Conservation (phyloP, 2,797 vertebrate species). For the Epinephelus coioides region DNA sequence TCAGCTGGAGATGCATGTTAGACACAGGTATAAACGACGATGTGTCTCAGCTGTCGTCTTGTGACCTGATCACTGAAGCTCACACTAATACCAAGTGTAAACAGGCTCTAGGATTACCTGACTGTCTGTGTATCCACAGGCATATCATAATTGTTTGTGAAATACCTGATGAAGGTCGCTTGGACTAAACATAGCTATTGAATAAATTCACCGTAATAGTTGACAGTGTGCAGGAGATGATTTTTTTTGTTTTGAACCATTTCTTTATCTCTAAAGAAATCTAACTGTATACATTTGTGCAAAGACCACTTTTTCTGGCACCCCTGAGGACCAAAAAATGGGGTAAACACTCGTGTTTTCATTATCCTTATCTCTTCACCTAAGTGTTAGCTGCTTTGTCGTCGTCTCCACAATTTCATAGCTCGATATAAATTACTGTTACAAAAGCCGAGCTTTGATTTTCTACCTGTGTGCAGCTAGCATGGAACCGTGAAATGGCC, state of each 20-base stretch:
- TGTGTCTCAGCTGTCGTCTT: no score
- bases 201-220: not conserved
- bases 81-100: no score
- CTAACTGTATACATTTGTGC: not conserved
- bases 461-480: conserved; percentile 33
- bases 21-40: no score
- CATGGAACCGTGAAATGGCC: conserved; percentile 47
- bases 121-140: not conserved
- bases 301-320: not conserved
- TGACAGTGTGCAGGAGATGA: not conserved
- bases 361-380: conserved; percentile 12
- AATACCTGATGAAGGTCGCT: not conserved
- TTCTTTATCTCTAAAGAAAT: not conserved
- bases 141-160: not conserved
- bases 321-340: not conserved
- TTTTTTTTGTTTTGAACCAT: not conserved
- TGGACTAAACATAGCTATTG: not conserved
- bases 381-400: conserved; percentile 12
- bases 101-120: not conserved
- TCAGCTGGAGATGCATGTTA: no score
- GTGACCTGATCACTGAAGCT: no score
- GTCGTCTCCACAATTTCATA: conserved; percentile 25
- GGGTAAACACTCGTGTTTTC: conserved; percentile 4
- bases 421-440: conserved; percentile 35
- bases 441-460: conserved; percentile 23